A percentile compares a stretch with the other conserved stretches of the same genome.
These are phyloP conservation scores for Ophiothrix spiculata DNA, from an alignment of 35 echinoderm and acorn worm species.

Conservation along the genomic window DNA sequence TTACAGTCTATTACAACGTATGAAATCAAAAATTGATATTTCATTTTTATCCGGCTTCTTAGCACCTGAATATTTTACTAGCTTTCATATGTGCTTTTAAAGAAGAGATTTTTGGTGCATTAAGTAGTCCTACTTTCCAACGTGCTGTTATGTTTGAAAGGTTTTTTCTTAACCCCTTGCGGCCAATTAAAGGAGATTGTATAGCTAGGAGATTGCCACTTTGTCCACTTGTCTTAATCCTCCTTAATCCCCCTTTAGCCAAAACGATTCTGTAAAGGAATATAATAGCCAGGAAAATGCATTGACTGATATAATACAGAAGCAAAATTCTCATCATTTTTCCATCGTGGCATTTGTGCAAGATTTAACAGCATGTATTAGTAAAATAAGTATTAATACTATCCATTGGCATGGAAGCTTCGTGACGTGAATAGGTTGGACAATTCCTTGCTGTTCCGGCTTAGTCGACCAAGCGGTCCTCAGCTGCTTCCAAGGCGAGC, in stretches of 20 bases:
- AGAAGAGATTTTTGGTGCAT: background rate
- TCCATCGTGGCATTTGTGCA: slow-evolving; percentile 6
- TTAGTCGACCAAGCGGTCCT: background rate
- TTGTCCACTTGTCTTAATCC: background rate
- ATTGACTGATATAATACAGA: background rate
- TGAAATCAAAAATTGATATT: slow-evolving; percentile 5
- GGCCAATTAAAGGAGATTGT: slow-evolving; percentile 3
- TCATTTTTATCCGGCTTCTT: background rate
- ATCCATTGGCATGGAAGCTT: background rate
- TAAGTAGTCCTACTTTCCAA: background rate
- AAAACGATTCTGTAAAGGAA: background rate
- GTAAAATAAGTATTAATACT: background rate
- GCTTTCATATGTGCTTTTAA: slow-evolving; percentile 4
- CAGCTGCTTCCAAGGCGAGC: background rate
- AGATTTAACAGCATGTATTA: background rate
- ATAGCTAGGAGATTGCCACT: background rate
- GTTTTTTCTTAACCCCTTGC: background rate
- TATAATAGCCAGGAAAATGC: background rate
- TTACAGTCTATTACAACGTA: background rate
- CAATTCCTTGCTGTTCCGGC: background rate
- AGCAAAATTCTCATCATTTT: background rate
- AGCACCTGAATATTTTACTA: background rate
- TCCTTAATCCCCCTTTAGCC: slow-evolving; percentile 7
- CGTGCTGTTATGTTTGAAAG: background rate
- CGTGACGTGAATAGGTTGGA: background rate